phyloP scores from a whole-genome alignment of 2,888 invertebrate genomes.

The Mimumesa dahlbomi region DNA sequence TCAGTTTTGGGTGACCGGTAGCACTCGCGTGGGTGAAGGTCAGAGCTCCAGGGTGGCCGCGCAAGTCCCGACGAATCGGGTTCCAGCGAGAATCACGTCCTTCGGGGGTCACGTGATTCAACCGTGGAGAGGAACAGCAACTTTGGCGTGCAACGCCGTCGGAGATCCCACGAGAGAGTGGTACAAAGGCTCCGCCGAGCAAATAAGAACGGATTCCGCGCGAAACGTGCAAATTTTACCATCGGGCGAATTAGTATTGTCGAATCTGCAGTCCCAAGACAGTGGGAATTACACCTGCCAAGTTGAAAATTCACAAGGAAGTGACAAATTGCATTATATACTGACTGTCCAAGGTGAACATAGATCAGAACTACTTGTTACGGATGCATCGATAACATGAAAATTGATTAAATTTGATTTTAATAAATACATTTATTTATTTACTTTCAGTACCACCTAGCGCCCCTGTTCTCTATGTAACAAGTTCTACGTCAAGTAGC shows the following conservation, averaged over 20 bases:
- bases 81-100: slow-evolving; percentile 87
- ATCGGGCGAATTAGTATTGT: slow-evolving; percentile 85
- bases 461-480: slow-evolving; percentile 87
- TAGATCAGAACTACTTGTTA: too few relatives aligned
- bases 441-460: slow-evolving; percentile 85
- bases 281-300: slow-evolving; percentile 88
- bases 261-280: slow-evolving; percentile 85
- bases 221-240: slow-evolving; percentile 85
- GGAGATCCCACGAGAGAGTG: slow-evolving; percentile 85
- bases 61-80: slow-evolving; percentile 85
- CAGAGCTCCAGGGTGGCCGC: slow-evolving; percentile 86
- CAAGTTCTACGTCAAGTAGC: slow-evolving; percentile 88
- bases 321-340: slow-evolving; percentile 85
- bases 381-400: too few relatives aligned
- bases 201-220: slow-evolving; percentile 82
- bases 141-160: slow-evolving; percentile 85
- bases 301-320: slow-evolving; percentile 86
- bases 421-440: too few relatives aligned
- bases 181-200: slow-evolving; percentile 83
- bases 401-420: too few relatives aligned
- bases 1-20: slow-evolving; percentile 90
- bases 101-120: slow-evolving; percentile 86
- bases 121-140: slow-evolving; percentile 86
- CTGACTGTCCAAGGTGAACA: slow-evolving; percentile 84
- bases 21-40: slow-evolving; percentile 89